Evolutionary conservation across 1,140 invertebrate species (phyloP).

Genomic region (Drosophila teissieri): DNA sequence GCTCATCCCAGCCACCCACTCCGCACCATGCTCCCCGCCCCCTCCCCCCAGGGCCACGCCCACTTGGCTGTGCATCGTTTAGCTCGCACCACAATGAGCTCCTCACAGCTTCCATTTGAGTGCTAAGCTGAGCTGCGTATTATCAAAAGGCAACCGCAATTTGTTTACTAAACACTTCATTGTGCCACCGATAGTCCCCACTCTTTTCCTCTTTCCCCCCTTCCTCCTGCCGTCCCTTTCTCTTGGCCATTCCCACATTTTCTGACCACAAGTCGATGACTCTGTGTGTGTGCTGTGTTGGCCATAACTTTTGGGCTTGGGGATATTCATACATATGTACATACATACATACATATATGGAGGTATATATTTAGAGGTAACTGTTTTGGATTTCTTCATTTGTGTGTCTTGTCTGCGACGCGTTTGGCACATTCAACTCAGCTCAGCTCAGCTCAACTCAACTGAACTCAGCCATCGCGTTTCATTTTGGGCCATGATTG

Average conservation of each 20-base stretch:
- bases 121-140: constrained; percentile 68
- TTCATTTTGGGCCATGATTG: constrained; percentile 77
- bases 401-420: constrained; percentile 25
- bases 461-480: constrained; percentile 38
- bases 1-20: constrained; percentile 19
- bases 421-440: constrained; percentile 69
- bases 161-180: constrained; percentile 83
- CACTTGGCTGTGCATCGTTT: constrained; percentile 20
- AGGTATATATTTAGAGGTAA: constrained; percentile 43
- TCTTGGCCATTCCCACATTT: constrained; percentile 16
- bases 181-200: constrained; percentile 70
- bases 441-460: constrained; percentile 39
- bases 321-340: background rate
- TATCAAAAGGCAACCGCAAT: constrained; percentile 78
- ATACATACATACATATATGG: constrained; percentile 1
- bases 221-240: background rate
- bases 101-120: constrained; percentile 30
- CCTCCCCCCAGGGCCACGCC: background rate
- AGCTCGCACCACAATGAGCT: constrained; percentile 16
- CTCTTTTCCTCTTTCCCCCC: constrained; percentile 5
- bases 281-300: constrained; percentile 22
- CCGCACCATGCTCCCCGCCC: background rate
- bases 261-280: constrained; percentile 69
- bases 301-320: constrained; percentile 32
- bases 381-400: constrained; percentile 40